Evolutionary conservation across 2,888 invertebrate species (phyloP).

Genomic region (Tachystola acroxantha): DNA sequence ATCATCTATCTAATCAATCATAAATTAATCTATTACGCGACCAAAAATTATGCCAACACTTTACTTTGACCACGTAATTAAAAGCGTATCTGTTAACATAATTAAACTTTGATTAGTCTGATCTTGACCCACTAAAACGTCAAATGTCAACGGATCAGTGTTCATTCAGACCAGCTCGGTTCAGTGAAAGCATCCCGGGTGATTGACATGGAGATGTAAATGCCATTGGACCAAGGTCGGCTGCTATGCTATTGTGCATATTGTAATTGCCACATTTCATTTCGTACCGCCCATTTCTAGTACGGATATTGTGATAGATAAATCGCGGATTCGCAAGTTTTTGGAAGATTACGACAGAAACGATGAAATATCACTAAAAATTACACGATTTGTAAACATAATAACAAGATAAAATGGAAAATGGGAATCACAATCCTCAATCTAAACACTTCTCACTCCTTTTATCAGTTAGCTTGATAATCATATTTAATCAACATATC

Average conservation of each 20-base stretch:
- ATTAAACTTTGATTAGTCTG: constrained; percentile 14
- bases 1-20: not conserved
- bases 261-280: too few species aligned
- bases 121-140: constrained; percentile 59
- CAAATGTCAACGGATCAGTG: constrained; percentile 56
- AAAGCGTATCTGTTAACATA: not conserved
- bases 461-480: too few species aligned
- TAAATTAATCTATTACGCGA: not conserved
- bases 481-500: too few species aligned
- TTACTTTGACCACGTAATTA: not conserved
- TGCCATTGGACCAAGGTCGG: constrained; percentile 59
- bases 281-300: constrained; percentile 12
- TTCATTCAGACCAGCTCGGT: constrained; percentile 32
- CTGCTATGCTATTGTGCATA: constrained; percentile 22
- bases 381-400: too few species aligned
- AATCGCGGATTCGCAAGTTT: too few species aligned
- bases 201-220: constrained; percentile 58
- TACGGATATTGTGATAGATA: too few species aligned
- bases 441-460: too few species aligned
- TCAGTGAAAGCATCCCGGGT: constrained; percentile 50
- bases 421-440: too few species aligned
- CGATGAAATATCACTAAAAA: too few species aligned
- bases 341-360: too few species aligned
- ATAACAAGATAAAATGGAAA: too few species aligned
- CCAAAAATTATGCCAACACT: not conserved